Evolutionary conservation across 2,888 invertebrate species (phyloP).

Genomic region (Acleris literana): DNA sequence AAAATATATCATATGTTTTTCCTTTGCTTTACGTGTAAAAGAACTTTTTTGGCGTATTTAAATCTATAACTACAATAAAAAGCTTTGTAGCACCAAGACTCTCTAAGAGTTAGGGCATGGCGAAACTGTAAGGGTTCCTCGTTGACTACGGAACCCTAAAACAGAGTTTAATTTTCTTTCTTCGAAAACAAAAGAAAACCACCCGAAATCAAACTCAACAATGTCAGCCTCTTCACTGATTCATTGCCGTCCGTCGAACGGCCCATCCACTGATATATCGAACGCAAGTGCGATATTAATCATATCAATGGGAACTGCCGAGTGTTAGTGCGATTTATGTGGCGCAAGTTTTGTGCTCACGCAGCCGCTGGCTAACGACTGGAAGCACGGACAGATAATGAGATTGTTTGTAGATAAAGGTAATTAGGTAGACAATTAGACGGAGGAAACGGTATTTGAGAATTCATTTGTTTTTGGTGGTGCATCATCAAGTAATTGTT

Average conservation of each 20-base stretch:
- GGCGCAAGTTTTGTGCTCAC: slow-evolving; percentile 66
- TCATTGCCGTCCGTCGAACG: background rate
- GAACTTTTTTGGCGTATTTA: too few relatives aligned
- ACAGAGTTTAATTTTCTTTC: too few relatives aligned
- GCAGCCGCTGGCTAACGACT: slow-evolving; percentile 63
- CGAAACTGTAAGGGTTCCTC: too few relatives aligned
- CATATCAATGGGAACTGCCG: slow-evolving; percentile 69
- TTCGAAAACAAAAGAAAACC: too few relatives aligned
- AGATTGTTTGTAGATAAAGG: slow-evolving; percentile 18
- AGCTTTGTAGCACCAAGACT: too few relatives aligned
- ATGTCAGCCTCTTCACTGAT: background rate
- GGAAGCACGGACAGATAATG: slow-evolving; percentile 51
- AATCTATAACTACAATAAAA: too few relatives aligned
- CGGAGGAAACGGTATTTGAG: background rate
- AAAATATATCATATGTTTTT: too few relatives aligned
- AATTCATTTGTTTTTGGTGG: background rate
- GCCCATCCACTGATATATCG: slow-evolving; percentile 36
- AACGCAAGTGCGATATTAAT: slow-evolving; percentile 55
- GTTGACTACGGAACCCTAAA: too few relatives aligned
- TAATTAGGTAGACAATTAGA: background rate
- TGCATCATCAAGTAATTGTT: too few relatives aligned
- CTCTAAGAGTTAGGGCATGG: too few relatives aligned
- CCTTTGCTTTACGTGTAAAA: too few relatives aligned
- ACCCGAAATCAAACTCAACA: background rate
- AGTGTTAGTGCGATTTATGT: slow-evolving; percentile 70